Evolutionary conservation across 2,797 vertebrate genomes (phyloP).

Genomic region (Balearica regulorum): DNA sequence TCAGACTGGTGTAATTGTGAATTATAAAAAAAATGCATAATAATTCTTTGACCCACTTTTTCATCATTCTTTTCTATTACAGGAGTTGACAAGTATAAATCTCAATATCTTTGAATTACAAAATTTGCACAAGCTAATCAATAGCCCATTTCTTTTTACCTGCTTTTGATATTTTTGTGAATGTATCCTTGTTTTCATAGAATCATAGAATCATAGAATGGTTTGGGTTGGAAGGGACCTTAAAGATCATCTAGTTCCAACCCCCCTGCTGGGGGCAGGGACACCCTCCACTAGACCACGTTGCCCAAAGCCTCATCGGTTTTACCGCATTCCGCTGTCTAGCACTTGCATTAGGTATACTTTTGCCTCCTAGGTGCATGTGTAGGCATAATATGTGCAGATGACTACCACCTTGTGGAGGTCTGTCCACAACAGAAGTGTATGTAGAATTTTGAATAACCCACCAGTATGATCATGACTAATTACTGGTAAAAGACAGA

Average conservation of each 20-base stretch:
- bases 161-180: neutral
- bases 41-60: neutral
- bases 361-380: neutral
- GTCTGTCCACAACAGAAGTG: neutral
- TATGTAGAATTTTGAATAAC: neutral
- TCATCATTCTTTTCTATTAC: neutral
- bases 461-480: neutral
- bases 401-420: neutral
- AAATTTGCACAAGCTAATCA: neutral
- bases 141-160: neutral
- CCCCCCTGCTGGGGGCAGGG: no score
- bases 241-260: no score
- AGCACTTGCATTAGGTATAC: neutral
- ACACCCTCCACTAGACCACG: no score
- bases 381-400: neutral
- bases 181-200: neutral
- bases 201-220: no score
- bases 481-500: neutral
- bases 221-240: no score
- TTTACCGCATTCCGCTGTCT: neutral
- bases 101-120: neutral
- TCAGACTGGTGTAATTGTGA: neutral
- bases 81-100: neutral
- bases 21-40: neutral
- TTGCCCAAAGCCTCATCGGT: no score